Percentiles rank a stretch among this genome's conserved stretches.
Evolutionary conservation across 2,113 vertebrate species (phyloP).

Genomic region (Paradoxurus hermaphroditus): DNA sequence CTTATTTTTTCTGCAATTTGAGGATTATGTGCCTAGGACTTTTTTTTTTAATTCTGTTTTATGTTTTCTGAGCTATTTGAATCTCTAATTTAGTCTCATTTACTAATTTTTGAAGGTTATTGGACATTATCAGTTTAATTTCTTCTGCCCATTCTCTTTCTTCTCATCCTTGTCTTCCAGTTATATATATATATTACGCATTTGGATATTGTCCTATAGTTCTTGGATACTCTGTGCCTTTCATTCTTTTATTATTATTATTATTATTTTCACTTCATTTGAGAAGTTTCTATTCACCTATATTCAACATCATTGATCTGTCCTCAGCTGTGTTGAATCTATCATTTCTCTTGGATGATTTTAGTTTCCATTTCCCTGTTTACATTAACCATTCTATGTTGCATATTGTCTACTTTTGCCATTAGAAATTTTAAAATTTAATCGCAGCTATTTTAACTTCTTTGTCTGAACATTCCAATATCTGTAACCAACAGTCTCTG

Average conservation of each 20-base stretch:
- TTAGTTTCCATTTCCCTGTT: background rate
- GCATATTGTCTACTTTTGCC: background rate
- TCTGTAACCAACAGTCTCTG: background rate
- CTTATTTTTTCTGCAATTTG: background rate
- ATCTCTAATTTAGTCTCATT: background rate
- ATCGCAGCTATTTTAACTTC: background rate
- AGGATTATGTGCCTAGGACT: background rate
- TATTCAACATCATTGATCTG: background rate
- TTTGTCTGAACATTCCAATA: background rate
- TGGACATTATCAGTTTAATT: background rate
- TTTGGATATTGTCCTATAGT: background rate
- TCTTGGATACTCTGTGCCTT: background rate
- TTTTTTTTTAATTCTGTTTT: background rate
- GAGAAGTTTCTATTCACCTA: background rate
- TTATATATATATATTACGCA: background rate
- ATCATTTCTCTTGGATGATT: background rate
- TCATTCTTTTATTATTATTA: background rate
- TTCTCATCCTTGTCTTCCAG: background rate
- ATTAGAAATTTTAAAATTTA: background rate
- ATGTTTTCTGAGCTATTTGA: background rate
- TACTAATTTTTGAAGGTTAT: background rate
- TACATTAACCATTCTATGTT: background rate
- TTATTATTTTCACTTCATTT: background rate
- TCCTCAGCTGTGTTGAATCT: background rate
- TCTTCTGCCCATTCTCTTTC: background rate